Base-by-base conservation (phyloP, 2,113 vertebrate genomes). In the Esox niger region DNA sequence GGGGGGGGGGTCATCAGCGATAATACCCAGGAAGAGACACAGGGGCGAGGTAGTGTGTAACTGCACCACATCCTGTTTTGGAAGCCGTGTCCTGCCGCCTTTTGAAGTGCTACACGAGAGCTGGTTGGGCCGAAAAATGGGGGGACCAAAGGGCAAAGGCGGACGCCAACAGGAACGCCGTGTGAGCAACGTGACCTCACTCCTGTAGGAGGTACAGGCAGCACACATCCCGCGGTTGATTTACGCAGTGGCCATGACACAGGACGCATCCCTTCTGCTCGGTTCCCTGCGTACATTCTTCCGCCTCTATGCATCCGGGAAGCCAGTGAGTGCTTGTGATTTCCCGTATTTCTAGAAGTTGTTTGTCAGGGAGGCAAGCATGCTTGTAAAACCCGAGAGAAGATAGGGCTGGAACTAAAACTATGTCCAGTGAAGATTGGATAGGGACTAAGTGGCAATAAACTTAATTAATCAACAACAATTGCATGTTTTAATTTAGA, bases 401-500 rank as follows among this genome's bases (percentile, higher is more conserved):
- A 1, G 55, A 57, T 25, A 15, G 55, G 25, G 11, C 23, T 13
- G 21, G 55, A 57, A 27, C 26, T 43, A 4, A 43, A 43, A 43
- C 38, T 15, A 43, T 15, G 38, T 43, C 11, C 38, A 58, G 21
- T 26, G 55, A 21, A 52, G 47, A 52, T 6, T 1, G 56, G 30
- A 25, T 20, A 21, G 15, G 15, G 32, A 62, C 68, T 47, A 70
- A 56, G 38, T 68, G 64, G 63, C 73, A 47, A 81, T 78, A 75
- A 72, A 70, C 32, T 62, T 72, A 75, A 73, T 57, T 66, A 67
- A 64, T 63, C 52, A 38, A 78, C 76, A 47, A 73, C 73, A 78
- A 78, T 78, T 78, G 73, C 64, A 72, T 11, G 13, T 67, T 77
- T 75, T 81, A 78, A 81, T 81, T 75, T 75, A 69, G 70, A 73